Conservation (phyloP, 2,113 vertebrate species). For the Anas platyrhynchos region DNA sequence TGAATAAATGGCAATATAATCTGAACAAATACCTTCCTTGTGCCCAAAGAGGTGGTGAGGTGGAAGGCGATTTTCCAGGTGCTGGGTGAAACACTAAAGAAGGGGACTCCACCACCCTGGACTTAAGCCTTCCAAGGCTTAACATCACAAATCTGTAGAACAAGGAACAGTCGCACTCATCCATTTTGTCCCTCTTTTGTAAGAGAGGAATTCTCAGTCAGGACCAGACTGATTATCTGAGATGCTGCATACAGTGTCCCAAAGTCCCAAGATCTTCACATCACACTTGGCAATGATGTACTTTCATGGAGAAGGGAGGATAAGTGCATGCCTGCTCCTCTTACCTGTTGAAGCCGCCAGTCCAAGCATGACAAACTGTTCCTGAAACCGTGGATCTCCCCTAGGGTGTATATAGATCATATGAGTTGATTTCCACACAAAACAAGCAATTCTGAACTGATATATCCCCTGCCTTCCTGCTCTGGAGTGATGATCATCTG, state of each 20-base stretch:
- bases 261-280: neutral
- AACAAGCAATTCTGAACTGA: neutral
- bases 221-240: neutral
- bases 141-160: neutral
- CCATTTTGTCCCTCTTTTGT: neutral
- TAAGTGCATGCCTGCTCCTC: neutral
- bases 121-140: neutral
- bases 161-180: fast-evolving
- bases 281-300: neutral
- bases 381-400: neutral
- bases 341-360: neutral
- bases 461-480: neutral
- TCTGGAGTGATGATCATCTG: neutral
- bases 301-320: neutral
- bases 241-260: neutral
- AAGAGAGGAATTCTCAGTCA: neutral
- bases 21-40: neutral
- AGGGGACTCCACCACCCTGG: neutral
- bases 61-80: neutral
- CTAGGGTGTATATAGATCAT: neutral
- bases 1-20: neutral
- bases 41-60: neutral
- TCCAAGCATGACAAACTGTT: neutral
- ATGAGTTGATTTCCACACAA: neutral
- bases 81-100: neutral